Base-by-base conservation (phyloP, 1,140 invertebrate species). In the Armadillidium nasatum region DNA sequence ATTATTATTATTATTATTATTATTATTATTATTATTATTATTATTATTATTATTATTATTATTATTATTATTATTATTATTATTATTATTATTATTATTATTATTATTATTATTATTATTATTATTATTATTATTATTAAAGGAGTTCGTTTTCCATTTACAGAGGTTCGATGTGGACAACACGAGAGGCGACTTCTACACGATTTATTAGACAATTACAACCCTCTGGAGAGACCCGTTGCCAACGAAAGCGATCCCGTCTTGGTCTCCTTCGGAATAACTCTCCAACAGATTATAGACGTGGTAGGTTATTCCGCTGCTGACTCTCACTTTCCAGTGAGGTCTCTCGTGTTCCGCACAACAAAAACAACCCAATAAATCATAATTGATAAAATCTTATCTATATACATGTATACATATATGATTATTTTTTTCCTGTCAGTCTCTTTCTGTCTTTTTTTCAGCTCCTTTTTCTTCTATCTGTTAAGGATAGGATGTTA, bases 251-350 rank as follows among this genome's bases (percentile, higher is more conserved):
- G 93, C 83, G 93, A 97, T 84, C 93, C 96, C 83, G 90, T 99
- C 83, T 90, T 93, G 87, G 93, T 99, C 86, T 94, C 91, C 87
- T 97, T 99, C 88, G 95, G 96, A 84, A 91, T 99, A 86, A 97
- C 94, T 83, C 91, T 99, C 84, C 97, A 98, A 91, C 97, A 99
- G 90, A 97, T 99, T 86, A 99, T 99, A 86, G 97, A 99, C 88
- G 96, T 99, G 90, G 97, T 99, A 90, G 91, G 93, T 91, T 66
- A 75, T 76, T 76, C 75, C 76, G 72, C 79, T 78, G 79, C 73
- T 75, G 19, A 44, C 50, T 15, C 50, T 33, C 33, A 6, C 33
- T 33, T 33, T 33, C 33, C 33, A 33, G 33, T 33, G 33, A 33
- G 33, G 33, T 33, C 33, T 33, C 33, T 33, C 33, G 33, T 33